Evolutionary conservation across 1,140 invertebrate species (phyloP).

Genomic region (Drosophila eugracilis): DNA sequence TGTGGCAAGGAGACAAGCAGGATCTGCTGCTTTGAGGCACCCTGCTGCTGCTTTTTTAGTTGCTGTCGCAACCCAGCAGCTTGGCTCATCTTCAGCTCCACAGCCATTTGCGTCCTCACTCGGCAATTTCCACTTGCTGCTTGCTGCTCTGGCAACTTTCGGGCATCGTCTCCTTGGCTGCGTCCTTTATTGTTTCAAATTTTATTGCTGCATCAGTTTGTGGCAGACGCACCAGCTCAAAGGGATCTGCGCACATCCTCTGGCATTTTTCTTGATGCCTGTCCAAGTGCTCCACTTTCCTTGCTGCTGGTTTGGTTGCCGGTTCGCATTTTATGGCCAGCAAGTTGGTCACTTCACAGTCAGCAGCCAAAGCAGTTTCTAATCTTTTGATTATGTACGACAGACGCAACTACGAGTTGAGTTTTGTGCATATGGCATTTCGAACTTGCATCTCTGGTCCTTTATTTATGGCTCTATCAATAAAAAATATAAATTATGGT

Average conservation of each 20-base stretch:
- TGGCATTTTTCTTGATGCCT: constrained; percentile 73
- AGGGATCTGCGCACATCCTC: constrained; percentile 35
- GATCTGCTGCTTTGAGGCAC: constrained; percentile 35
- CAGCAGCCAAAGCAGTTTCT: constrained; percentile 52
- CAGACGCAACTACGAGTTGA: constrained; percentile 65
- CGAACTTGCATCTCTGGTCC: constrained; percentile 22
- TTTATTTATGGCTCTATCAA: constrained; percentile 75
- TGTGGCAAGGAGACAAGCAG: constrained; percentile 29
- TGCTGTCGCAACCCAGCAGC: constrained; percentile 48
- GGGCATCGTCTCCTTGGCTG: constrained; percentile 48
- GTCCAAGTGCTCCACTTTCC: constrained; percentile 72
- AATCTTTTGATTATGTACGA: constrained; percentile 82
- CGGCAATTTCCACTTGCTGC: constrained; percentile 72
- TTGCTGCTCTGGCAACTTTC: constrained; percentile 56
- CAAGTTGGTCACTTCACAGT: constrained; percentile 30
- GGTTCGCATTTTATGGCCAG: constrained; percentile 63
- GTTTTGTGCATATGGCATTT: constrained; percentile 58
- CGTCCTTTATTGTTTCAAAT: constrained; percentile 79
- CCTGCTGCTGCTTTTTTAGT: constrained; percentile 46
- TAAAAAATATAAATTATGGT: constrained; percentile 80
- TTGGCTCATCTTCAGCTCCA: constrained; percentile 38
- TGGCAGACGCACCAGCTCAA: constrained; percentile 48
- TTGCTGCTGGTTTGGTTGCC: constrained; percentile 15
- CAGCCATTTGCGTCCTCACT: constrained; percentile 46
- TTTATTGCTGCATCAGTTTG: constrained; percentile 82